phyloP scores from a whole-genome alignment of 2,888 invertebrate species.

The Stenurella melanura region DNA sequence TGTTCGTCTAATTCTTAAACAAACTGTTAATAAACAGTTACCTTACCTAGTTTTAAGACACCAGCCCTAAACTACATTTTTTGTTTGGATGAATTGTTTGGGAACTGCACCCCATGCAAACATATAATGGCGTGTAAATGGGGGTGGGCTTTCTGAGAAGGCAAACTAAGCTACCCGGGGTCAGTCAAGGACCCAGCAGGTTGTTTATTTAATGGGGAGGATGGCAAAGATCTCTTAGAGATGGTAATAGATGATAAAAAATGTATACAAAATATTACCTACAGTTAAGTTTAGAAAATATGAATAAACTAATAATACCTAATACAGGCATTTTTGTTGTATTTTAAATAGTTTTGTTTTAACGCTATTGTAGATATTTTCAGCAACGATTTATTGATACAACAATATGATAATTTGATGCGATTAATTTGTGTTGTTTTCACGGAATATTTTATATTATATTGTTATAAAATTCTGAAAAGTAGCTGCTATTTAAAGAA shows the following conservation, averaged over 20 bases:
- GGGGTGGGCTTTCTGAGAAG: conserved; percentile 69
- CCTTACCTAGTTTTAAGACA: conserved; percentile 35
- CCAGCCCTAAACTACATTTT: conserved; percentile 8
- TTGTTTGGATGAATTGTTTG: conserved; percentile 67
- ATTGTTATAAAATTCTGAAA: too few relatives aligned
- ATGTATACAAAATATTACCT: conserved; percentile 11
- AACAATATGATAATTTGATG: neutral
- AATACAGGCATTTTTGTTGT: neutral
- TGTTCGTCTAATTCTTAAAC: conserved; percentile 1
- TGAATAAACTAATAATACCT: neutral
- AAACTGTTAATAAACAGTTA: conserved; percentile 9
- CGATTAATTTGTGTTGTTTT: too few relatives aligned
- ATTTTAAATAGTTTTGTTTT: neutral
- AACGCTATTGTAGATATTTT: neutral
- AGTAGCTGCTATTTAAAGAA: too few relatives aligned
- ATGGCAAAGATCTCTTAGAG: neutral
- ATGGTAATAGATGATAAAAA: conserved; percentile 18
- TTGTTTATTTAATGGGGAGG: conserved; percentile 15
- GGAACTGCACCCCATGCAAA: conserved; percentile 67
- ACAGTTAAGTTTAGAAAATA: neutral
- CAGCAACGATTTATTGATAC: neutral
- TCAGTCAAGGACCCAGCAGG: conserved; percentile 17
- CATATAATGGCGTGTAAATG: conserved; percentile 69
- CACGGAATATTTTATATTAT: too few relatives aligned
- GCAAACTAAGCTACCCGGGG: conserved; percentile 38